Evolutionary conservation across 2,113 vertebrate species (phyloP), one percentile per base, ranked within the genome.

Genomic region (Rhadina sibilatrix): DNA sequence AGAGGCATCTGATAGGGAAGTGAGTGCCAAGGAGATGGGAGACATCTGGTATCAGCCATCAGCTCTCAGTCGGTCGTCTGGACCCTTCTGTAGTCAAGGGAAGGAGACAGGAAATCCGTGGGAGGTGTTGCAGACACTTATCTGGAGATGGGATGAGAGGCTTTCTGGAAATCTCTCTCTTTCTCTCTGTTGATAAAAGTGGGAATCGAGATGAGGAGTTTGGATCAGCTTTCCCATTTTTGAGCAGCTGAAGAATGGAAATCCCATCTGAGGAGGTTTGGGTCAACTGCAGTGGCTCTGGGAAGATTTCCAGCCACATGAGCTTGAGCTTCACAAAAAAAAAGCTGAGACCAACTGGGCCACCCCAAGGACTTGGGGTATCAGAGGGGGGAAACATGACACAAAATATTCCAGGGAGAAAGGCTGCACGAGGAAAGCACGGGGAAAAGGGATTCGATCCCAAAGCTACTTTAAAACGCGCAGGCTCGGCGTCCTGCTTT

Each of bases 21-120:
- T 7, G 38, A 38, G 40, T 74, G 76, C 71, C 90, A 96, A 72
- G 50, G 75, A 90, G 59, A 72, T 81, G 83, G 53, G 50, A 94
- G 88, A 77, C 94, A 94, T 88, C 85, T 97, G 90, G 25, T 80
- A 92, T 93, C 88, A 96, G 83, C 86, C 96, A 83, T 70, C 71
- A 70, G 31, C 84, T 90, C 83, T 89, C 89, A 83, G 47, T 47
- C 50, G 11, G 75, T 83, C 18, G 35, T 88, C 71, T 92, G 93
- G 72, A 96, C 76, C 80, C 60, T 86, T 86, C 76, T 66, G 71
- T 40, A 87, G 64, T 63, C 59, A 46, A 80, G 71, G 71, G 68
- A 79, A 89, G 82, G 78, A 94, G 95, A 47, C 59, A 70, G 89
- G 72, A 95, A 92, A 89, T 54, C 71, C 5, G 91, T 92, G 75